Evolutionary conservation across 2,797 vertebrate species (phyloP), one percentile per base, ranked within the genome.

Genomic region (Myoxocephalus aenaeus): DNA sequence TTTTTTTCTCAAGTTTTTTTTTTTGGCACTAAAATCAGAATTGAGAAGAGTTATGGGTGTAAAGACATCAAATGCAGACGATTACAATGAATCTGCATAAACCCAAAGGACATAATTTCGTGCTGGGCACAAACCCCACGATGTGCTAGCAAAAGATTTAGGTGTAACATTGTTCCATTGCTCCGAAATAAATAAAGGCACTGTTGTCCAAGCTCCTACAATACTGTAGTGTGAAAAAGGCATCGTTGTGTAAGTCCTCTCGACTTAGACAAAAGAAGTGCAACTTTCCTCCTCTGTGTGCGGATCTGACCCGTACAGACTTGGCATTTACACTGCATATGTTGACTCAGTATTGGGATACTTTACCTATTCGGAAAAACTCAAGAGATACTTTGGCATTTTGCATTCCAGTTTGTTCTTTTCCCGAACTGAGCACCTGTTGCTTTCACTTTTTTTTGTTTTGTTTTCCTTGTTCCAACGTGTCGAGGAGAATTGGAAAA

Each of bases 141-240:
- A 50, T 42, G 75, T 50, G 25, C 54, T 54, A 34, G 73, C 65
- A 44, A 82, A 34, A 78, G 82, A 80, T 86, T 83, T 76, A 88
- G 89, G 89, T 90, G 85, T 88, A 84, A 92, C 91, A 86, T 89
- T 83, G 81, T 81, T 87, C 82, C 66, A 51, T 85, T 27, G 68
- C 77, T 80, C 75, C 82, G 75, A 84, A 70, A 92, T 91, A 92
- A 93, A 94, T 93, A 93, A 92, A 93, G 87, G 90, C 90, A 93
- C 92, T 88, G 83, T 90, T 92, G 90, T 92, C 89, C 62, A 50
- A 77, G 84, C 86, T 89, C 64, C 25, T 75, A 93, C 89, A 93
- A 93, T 90, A 93, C 90, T 91, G 91, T 90, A 86, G 86, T 92
- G 89, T 89, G 85, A 74, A 63, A 65, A 85, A 88, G 90, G 87